Base-by-base conservation (phyloP, 2,797 vertebrate species). In the Cephalopachus bancanus region DNA sequence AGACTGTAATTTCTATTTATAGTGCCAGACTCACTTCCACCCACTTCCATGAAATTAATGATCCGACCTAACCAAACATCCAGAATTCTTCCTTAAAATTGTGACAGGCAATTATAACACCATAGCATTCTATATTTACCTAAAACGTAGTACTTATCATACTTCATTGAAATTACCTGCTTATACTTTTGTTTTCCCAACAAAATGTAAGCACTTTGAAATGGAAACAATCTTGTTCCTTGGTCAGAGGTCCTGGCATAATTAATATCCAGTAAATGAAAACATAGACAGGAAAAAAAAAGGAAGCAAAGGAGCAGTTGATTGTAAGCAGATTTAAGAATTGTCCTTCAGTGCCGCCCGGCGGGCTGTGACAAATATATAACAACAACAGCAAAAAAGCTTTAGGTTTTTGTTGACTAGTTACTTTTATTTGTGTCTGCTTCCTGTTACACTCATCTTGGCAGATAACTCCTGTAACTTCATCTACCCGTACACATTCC, bases 401-500 rank as follows among this genome's bases (percentile, higher is more conserved):
- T 55, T 64, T 37, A 76, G 12, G 0, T 78, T 92, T 81, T 84
- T 76, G 67, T 62, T 83, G 80, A 74, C 11, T 55, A 20, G 12
- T 67, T 90, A 53, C 28, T 83, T 93, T 95, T 76, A n/a, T 84
- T 96, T 93, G 10, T 72, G 94, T 92, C 33, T 94, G 81, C 88
- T 88, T 44, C 14, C 16, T 67, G 9, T 76, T 71, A 53, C 28
- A 80, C 10, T 84, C 49, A 84, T 72, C 85, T 93, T 5, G 4
- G 22, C 78, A 69, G 65, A 24, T 57, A 20, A 57, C 19, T 76
- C 79, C 67, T 4, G 26, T 53, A 71, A 95, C 84, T 94, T 96
- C 57, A 75, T n/a, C 33, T 78, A 19, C 19, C 0, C 16, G 30
- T 69, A n/a, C 2, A 74, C 20, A 8, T 8, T 88, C 37, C 20